Evolutionary conservation across 2,797 vertebrate genomes (phyloP), one percentile per base, ranked within the genome.

Genomic region (Sebastes oblongus): DNA sequence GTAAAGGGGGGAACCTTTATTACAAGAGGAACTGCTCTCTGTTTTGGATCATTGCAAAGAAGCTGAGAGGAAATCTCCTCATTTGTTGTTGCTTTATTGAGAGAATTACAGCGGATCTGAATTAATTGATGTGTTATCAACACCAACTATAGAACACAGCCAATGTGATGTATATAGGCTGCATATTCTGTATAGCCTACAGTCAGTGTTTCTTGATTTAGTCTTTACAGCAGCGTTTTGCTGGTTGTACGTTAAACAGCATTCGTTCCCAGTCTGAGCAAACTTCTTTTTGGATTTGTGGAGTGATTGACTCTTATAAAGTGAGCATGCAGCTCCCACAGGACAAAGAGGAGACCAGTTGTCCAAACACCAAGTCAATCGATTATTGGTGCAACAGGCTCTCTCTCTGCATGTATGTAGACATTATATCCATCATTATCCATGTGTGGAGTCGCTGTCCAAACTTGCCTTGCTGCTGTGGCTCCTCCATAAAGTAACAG

Each of bases 301-400:
- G 2, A n/a, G 18, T 55, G 61, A 66, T 7, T 36, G 62, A 69
- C 80, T 66, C 62, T 76, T 46, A 30, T 32, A 34, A 76, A 69
- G 81, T 75, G 58, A 69, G 10, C 55, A 14, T 7, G 58, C 72
- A 55, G 36, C 61, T 84, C 66, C 75, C 62, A 5, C 42, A n/a
- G 82, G 61, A 82, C 74, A 20, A 70, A 62, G 7, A 42, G 58
- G 52, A 66, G 24, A 88, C 67, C 87, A 86, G 85, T 91, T 86
- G 90, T 86, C 83, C 86, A 90, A 93, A 92, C 88, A 89, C 61
- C 14, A 75, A 75, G 60, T 11, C 76, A 18, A 84, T 88, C 84
- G 82, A 89, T 92, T 84, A 78, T 81, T 89, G 84, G 78, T 78
- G 80, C 88, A 88, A 90, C 82, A 83, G 85, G 80, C 75, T 81